Conservation (phyloP, 2,888 invertebrate species). For the Coronaproctus castanopsis region DNA sequence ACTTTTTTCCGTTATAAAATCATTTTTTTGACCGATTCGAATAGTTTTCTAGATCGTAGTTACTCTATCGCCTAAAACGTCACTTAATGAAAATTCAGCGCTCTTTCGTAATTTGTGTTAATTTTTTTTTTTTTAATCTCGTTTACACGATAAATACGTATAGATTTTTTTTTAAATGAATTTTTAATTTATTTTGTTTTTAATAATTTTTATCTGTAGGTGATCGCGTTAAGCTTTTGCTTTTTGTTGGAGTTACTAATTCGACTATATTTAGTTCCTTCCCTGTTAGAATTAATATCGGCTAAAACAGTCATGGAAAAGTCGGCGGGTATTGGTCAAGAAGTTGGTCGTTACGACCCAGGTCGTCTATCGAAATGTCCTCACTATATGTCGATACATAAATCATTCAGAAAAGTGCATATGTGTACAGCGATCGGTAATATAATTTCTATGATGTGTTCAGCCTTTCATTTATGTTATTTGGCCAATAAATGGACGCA, state of each 20-base stretch:
- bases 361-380: conserved; percentile 55
- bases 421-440: conserved; percentile 61
- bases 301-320: conserved; percentile 51
- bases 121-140: no score
- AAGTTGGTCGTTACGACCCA: conserved; percentile 50
- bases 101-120: no score
- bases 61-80: no score
- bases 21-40: no score
- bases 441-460: conserved; percentile 44
- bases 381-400: conserved; percentile 53
- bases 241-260: conserved; percentile 53
- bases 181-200: no score
- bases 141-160: neutral
- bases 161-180: neutral
- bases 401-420: conserved; percentile 53
- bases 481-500: conserved; percentile 7
- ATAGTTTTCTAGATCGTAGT: no score
- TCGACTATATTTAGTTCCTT: conserved; percentile 53
- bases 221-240: conserved; percentile 39
- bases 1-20: no score
- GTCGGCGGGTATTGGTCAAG: conserved; percentile 46
- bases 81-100: no score
- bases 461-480: conserved; percentile 36
- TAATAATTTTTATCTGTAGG: no score
- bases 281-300: conserved; percentile 49